Conservation (phyloP, 2,113 vertebrate species). For the Semnornis frantzii region DNA sequence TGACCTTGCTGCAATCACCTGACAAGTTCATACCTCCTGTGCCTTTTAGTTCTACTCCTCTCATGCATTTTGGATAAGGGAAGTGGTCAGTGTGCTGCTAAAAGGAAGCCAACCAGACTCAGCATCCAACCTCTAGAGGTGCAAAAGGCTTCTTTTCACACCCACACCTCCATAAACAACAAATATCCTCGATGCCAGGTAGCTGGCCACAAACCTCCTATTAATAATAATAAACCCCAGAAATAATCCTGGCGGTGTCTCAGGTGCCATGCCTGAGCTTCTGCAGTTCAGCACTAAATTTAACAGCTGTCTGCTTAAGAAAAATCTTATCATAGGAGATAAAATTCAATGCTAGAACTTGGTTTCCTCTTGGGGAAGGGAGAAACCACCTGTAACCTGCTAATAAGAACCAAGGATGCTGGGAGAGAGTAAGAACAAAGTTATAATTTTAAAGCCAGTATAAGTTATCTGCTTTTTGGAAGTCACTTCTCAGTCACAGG, state of each 20-base stretch:
- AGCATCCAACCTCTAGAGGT: not conserved
- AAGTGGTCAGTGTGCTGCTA: rapidly evolving
- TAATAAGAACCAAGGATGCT: not conserved
- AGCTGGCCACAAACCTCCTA: not conserved
- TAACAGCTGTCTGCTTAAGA: not conserved
- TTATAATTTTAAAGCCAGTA: not conserved
- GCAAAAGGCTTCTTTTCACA: not conserved
- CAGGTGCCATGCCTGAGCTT: not conserved
- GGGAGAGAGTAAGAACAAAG: not conserved
- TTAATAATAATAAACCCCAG: not conserved
- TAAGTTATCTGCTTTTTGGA: not conserved
- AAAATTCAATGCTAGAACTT: not conserved
- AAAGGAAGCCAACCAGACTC: not conserved
- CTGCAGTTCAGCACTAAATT: not conserved
- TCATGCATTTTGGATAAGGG: not conserved
- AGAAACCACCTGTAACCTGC: not conserved
- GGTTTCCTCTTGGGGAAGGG: not conserved
- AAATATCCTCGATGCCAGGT: not conserved
- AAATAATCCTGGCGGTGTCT: not conserved
- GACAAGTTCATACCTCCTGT: not conserved
- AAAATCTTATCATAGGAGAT: not conserved
- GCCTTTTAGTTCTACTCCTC: not conserved
- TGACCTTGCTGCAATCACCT: not conserved
- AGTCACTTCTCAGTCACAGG: not conserved
- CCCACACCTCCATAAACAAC: not conserved